Evolutionary conservation across 2,113 vertebrate species (phyloP).

Genomic region (Myodes glareolus): DNA sequence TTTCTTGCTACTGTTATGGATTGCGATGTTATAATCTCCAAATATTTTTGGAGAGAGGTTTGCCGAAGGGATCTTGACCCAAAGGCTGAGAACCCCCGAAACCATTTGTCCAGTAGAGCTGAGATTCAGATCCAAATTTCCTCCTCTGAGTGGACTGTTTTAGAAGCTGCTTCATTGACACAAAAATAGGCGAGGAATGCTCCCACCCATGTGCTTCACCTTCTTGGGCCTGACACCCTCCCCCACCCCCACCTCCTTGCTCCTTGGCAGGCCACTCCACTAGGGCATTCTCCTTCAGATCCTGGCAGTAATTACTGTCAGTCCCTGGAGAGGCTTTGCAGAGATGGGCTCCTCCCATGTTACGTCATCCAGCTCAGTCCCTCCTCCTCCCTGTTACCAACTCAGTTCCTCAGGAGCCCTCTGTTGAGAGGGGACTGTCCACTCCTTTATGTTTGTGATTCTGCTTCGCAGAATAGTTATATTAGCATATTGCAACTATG

Average conservation of each 20-base stretch:
- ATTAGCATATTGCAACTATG: background rate
- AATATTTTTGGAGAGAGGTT: background rate
- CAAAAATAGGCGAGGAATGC: background rate
- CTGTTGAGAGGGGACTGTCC: background rate
- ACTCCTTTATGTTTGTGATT: background rate
- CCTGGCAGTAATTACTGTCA: slow-evolving; percentile 44
- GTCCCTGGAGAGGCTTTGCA: slow-evolving; percentile 10
- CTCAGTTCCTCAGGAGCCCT: background rate
- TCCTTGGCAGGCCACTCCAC: background rate
- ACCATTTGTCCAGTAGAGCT: background rate
- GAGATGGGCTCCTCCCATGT: background rate
- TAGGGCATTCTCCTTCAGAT: slow-evolving; percentile 1
- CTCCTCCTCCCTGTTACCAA: background rate
- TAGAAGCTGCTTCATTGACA: background rate
- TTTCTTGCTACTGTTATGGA: background rate
- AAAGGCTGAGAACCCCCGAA: background rate
- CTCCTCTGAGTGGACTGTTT: background rate
- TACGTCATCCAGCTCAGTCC: slow-evolving; percentile 59
- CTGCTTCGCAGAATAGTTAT: background rate
- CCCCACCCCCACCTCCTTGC: too few relatives aligned
- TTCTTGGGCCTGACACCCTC: slow-evolving; percentile 11
- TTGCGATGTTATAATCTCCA: background rate
- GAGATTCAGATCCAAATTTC: background rate
- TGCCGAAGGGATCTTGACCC: background rate
- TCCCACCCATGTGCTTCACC: background rate